Base-by-base conservation (phyloP, 2,888 invertebrate species). In the Encarsia formosa region DNA sequence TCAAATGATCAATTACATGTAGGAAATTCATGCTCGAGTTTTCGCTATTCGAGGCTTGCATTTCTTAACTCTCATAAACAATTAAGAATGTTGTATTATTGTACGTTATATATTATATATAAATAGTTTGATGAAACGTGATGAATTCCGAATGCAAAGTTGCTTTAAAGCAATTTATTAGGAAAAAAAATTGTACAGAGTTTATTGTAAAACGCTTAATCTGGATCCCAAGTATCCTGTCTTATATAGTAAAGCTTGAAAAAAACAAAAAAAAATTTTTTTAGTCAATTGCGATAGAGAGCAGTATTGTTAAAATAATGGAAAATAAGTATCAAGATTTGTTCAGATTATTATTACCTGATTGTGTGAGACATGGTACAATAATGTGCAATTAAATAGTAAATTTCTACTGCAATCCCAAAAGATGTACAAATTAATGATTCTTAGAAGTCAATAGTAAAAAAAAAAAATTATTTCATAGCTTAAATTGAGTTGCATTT, bases 91-190 rank as follows among this genome's bases (percentile, higher is more conserved):
- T 63, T 65, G 61, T 64, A 65, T 65, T 66, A 65, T 64, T 64
- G 64, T 62, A 61, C 62, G 61, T 65, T 66, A 64, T 62, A 61
- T 61, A 64, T 56, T 58, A 59, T 50, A 56, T 59, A 56, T 52
- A 55, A 53, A 54, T 57, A 53, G 47, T 55, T 56, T 61, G 62
- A 60, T 64, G 58, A 63, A 63, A 64, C 59, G 63, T 63, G 61
- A 65, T 66, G 63, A 62, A 61, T 59, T 64, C 66, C 66, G 68
- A 66, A 68, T 69, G 68, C 65, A 67, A 68, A 60, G 63, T 67
- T 68, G 64, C 65, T 69, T 69, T 63, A 59, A 61, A 56, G 49
- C 57, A 59, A 37, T 63, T 61, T 56, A 62, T 54, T 65, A 63
- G 60, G 48, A 49, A n/a, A 55, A 57, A 62, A 57, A 62, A 60